phyloP scores from a whole-genome alignment of 1,140 invertebrate species.

The Psilanteris sp. region DNA sequence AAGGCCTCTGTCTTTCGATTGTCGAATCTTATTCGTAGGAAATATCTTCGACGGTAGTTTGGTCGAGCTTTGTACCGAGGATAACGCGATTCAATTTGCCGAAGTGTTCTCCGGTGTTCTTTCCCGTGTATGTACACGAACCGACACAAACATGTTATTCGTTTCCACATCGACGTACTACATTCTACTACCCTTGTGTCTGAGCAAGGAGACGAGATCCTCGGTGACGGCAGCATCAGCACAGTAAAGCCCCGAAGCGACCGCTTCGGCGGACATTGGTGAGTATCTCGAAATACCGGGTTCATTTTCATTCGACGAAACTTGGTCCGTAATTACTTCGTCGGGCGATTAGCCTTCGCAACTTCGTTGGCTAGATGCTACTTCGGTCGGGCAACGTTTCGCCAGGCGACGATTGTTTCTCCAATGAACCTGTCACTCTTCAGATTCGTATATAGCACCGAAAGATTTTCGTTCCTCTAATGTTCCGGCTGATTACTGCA shows the following conservation, averaged over 20 bases:
- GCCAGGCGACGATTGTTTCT: conserved; percentile 60
- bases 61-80: conserved; percentile 52
- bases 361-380: conserved; percentile 52
- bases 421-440: conserved; percentile 61
- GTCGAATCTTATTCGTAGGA: conserved; percentile 59
- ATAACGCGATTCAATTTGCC: conserved; percentile 63
- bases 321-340: conserved; percentile 65
- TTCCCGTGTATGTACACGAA: conserved; percentile 41
- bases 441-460: conserved; percentile 33
- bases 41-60: conserved; percentile 57
- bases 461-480: conserved; percentile 45
- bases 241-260: conserved; percentile 58
- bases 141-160: conserved; percentile 40
- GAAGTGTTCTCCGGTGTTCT: conserved; percentile 53
- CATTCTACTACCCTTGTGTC: conserved; percentile 47
- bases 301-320: conserved; percentile 64
- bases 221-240: conserved; percentile 48
- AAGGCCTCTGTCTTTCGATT: conserved; percentile 58
- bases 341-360: conserved; percentile 61
- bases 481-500: conserved; percentile 36
- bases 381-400: conserved; percentile 39
- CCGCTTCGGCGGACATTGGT: conserved; percentile 63
- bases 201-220: conserved; percentile 19
- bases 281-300: conserved; percentile 55
- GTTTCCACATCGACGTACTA: conserved; percentile 36